Evolutionary conservation across 53 echinoderm and acorn worm species (phyloP).

Genomic region (Apostichopus leukothele): DNA sequence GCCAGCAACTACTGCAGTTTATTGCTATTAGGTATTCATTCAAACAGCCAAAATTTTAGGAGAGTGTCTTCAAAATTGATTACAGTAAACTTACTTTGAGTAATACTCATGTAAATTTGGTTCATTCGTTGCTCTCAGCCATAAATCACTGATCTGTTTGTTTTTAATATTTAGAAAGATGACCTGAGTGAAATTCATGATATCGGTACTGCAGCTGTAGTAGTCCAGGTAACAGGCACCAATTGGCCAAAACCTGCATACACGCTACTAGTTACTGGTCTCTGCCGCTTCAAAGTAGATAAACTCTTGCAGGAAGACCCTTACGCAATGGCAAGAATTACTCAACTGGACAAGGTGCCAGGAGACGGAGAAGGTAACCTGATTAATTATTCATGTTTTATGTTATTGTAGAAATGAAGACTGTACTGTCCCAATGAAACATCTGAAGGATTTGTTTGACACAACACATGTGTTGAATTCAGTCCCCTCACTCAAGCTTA

Average conservation of each 20-base stretch:
- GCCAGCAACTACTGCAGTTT: too few species aligned
- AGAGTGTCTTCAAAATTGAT: too few species aligned
- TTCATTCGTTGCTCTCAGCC: too few species aligned
- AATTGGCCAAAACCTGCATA: constrained; percentile 99
- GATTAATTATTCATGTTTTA: neutral
- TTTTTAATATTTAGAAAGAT: constrained; percentile 31
- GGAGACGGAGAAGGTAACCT: constrained; percentile 71
- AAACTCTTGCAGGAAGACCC: constrained; percentile 81
- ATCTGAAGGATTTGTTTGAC: too few species aligned
- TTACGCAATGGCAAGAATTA: constrained; percentile 78
- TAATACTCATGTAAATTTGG: too few species aligned
- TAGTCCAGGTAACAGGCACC: constrained; percentile 97
- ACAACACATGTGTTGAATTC: too few species aligned
- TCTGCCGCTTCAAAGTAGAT: constrained; percentile 88
- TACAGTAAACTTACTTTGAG: too few species aligned
- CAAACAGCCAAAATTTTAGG: too few species aligned
- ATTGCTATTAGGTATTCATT: too few species aligned
- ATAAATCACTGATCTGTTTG: neutral
- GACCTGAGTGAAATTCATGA: constrained; percentile 63
- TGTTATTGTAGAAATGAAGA: too few species aligned
- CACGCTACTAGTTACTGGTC: constrained; percentile 92
- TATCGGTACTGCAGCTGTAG: constrained; percentile 96
- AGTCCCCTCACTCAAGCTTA: too few species aligned
- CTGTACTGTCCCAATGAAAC: neutral
- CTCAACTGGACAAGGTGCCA: constrained; percentile 90